These are phyloP conservation scores for Falco cherrug DNA, from an alignment of 2,797 vertebrate genomes.

Conservation along the genomic window DNA sequence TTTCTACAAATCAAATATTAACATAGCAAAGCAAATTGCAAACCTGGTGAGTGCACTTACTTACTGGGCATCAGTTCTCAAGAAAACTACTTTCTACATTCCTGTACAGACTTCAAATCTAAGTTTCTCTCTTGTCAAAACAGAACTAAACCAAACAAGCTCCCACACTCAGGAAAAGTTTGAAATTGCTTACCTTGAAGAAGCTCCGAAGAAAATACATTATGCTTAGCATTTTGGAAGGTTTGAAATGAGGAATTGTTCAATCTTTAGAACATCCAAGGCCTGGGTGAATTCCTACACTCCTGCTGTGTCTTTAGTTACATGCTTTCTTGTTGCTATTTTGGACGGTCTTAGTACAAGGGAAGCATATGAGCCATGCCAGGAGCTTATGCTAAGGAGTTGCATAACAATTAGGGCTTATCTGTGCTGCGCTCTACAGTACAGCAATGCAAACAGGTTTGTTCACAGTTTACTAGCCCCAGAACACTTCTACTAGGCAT, in stretches of 20 bases:
- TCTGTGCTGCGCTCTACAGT: slow-evolving; percentile 71
- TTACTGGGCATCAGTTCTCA: not conserved
- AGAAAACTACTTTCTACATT: slow-evolving; percentile 30
- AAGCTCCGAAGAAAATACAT: slow-evolving; percentile 85
- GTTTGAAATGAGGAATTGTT: slow-evolving; percentile 50
- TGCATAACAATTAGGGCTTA: slow-evolving; percentile 82
- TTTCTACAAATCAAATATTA: slow-evolving; percentile 5
- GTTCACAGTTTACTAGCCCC: slow-evolving; percentile 78
- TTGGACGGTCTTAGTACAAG: slow-evolving; percentile 80
- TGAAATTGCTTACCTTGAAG: slow-evolving; percentile 85
- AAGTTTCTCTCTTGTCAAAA: slow-evolving; percentile 15
- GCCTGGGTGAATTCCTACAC: slow-evolving; percentile 73
- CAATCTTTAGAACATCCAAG: slow-evolving; percentile 64
- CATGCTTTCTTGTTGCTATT: slow-evolving; percentile 84
- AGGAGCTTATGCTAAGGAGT: slow-evolving; percentile 82
- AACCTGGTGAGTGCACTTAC: not conserved
- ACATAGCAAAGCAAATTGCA: not conserved
- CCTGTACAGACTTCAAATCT: not conserved
- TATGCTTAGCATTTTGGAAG: slow-evolving; percentile 82
- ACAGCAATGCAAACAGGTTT: slow-evolving; percentile 80
- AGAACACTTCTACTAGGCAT: slow-evolving; percentile 76
- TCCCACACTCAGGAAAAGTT: slow-evolving; percentile 54
- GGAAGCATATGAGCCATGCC: slow-evolving; percentile 77
- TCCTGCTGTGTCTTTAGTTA: slow-evolving; percentile 75
- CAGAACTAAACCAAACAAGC: slow-evolving; percentile 29